Evolutionary conservation across 1,140 invertebrate species (phyloP).

Genomic region (Lepidotrigona ventralis): DNA sequence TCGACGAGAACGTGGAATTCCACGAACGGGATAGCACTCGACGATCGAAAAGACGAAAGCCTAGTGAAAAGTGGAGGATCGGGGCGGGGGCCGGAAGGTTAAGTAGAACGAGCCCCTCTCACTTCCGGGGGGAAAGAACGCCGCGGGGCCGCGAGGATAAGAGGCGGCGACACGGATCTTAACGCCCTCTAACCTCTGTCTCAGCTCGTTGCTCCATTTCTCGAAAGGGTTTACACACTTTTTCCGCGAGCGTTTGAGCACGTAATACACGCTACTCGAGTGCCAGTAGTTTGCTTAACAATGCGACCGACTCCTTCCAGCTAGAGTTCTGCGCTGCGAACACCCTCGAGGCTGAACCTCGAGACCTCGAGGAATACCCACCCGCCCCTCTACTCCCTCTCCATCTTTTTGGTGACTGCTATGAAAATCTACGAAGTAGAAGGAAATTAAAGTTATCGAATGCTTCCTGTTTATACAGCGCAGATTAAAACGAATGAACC

Average conservation of each 20-base stretch:
- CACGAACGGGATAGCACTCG: neutral
- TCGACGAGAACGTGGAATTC: neutral
- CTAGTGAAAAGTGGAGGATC: neutral
- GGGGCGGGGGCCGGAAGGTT: conserved; percentile 27
- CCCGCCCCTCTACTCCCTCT: no score
- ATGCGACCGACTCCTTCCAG: conserved; percentile 47
- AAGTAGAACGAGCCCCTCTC: conserved; percentile 45
- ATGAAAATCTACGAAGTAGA: neutral
- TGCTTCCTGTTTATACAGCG: no score
- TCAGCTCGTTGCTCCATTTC: conserved; percentile 70
- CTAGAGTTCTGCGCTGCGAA: no score
- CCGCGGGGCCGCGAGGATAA: conserved; percentile 34
- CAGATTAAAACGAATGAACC: no score
- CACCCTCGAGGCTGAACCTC: conserved; percentile 6
- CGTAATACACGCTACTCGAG: conserved; percentile 70
- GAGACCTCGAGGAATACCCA: neutral
- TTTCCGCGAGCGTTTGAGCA: conserved; percentile 69
- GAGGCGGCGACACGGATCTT: conserved; percentile 56
- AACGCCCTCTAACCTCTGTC: conserved; percentile 59
- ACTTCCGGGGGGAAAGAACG: conserved; percentile 25
- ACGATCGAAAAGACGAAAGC: neutral
- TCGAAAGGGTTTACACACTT: conserved; percentile 70
- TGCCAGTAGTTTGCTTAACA: conserved; percentile 73
- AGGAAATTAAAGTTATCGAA: neutral
- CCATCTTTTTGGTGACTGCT: neutral